phyloP scores from a whole-genome alignment of 2,113 vertebrate species.

The Malurus alboscapulatus region DNA sequence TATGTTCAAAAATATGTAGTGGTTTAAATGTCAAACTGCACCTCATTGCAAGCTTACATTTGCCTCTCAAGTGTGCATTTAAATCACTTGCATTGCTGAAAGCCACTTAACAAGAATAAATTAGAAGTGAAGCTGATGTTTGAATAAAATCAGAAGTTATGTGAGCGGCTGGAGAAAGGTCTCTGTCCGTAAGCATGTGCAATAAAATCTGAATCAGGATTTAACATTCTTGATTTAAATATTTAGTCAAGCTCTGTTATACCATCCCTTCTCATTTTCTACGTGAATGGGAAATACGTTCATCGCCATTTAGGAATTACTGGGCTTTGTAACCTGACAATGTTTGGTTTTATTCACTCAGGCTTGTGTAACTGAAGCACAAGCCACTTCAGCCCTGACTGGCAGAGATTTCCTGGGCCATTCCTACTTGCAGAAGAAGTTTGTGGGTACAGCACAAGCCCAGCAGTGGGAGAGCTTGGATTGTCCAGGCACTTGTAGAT shows the following conservation, averaged over 20 bases:
- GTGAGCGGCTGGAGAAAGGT: background rate
- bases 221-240: background rate
- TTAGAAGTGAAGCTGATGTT: background rate
- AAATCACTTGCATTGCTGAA: background rate
- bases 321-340: background rate
- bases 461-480: background rate
- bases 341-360: background rate
- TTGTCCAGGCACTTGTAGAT: rapidly evolving
- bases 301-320: background rate
- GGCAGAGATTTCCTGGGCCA: background rate
- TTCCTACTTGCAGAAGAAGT: background rate
- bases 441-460: background rate
- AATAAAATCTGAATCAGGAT: background rate
- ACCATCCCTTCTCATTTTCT: background rate
- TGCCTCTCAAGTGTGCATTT: background rate
- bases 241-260: background rate
- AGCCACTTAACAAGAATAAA: background rate
- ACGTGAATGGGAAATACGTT: background rate
- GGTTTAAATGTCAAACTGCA: background rate
- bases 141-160: background rate
- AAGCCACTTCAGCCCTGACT: background rate
- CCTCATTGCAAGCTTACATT: background rate
- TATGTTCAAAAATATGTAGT: background rate
- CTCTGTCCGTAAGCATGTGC: background rate
- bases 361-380: background rate